A percentile compares a stretch with the other conserved stretches of the same genome.
Conservation (phyloP, 2,113 vertebrate species). For the Nannobrachium achirus region DNA sequence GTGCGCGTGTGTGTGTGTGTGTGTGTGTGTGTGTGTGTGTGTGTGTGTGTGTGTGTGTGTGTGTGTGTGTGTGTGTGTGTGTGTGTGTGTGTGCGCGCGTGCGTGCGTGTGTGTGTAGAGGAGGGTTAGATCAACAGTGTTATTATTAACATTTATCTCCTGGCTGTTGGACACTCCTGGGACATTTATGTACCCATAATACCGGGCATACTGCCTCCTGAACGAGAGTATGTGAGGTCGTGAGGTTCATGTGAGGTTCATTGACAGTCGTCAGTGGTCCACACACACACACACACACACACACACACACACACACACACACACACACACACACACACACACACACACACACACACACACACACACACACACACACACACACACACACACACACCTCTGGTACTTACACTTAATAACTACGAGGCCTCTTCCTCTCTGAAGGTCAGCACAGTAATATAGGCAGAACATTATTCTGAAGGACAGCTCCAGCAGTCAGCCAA, state of each 20-base stretch:
- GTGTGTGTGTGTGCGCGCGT: no score
- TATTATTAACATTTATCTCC: slow-evolving; percentile 38
- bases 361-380: slow-evolving; percentile 57
- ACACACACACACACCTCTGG: slow-evolving; percentile 40
- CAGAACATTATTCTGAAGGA: slow-evolving; percentile 57
- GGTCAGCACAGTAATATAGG: slow-evolving; percentile 58
- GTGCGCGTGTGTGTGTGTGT: no score
- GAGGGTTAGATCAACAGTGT: slow-evolving; percentile 51
- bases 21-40: no score
- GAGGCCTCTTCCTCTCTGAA: slow-evolving; percentile 49
- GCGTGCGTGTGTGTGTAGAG: no score
- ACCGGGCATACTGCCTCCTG: no score
- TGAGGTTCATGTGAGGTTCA: slow-evolving; percentile 42
- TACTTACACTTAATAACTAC: slow-evolving; percentile 61
- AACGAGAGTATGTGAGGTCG: slow-evolving; percentile 33
- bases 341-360: slow-evolving; percentile 56
- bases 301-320: slow-evolving; percentile 57
- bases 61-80: no score
- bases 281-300: slow-evolving; percentile 51
- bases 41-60: no score
- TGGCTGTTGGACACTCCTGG: slow-evolving; percentile 49
- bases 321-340: slow-evolving; percentile 54
- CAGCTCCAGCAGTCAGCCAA: slow-evolving; percentile 33
- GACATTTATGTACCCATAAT: background rate
- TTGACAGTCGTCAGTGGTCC: slow-evolving; percentile 66